These are phyloP conservation scores for Ypsolopha sequella DNA, from an alignment of 2,888 invertebrate species.

Conservation along the genomic window DNA sequence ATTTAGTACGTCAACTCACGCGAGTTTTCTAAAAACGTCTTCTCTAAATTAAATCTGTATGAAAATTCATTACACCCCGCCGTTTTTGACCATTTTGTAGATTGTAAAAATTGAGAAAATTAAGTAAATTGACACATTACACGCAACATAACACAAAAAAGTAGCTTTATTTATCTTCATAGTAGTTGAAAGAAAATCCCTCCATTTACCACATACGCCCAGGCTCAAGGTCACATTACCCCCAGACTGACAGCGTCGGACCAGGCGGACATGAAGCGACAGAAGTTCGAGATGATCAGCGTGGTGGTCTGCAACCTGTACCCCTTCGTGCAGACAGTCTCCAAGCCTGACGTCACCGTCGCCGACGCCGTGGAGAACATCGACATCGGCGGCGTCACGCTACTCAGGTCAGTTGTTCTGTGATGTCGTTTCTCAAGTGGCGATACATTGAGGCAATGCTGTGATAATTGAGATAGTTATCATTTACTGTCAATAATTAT, in stretches of 20 bases:
- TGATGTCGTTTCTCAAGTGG: too few species aligned
- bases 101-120: neutral
- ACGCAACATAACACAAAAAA: neutral
- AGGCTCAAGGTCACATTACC: neutral
- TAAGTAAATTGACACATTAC: neutral
- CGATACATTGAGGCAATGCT: too few species aligned
- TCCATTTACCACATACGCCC: too few species aligned
- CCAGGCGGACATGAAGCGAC: conserved; percentile 82
- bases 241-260: conserved; percentile 81
- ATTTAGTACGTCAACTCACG: too few species aligned
- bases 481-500: too few species aligned
- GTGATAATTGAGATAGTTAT: too few species aligned
- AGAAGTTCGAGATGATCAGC: conserved; percentile 84
- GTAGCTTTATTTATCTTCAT: neutral
- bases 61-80: too few species aligned
- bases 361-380: conserved; percentile 96
- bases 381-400: conserved; percentile 96
- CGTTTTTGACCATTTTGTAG: too few species aligned
- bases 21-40: too few species aligned
- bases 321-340: conserved; percentile 91
- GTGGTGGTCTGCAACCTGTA: conserved; percentile 97
- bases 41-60: too few species aligned
- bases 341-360: conserved; percentile 83
- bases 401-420: conserved; percentile 69
- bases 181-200: neutral